Conservation (phyloP, 2,797 vertebrate species). For the Manis crassicaudata region DNA sequence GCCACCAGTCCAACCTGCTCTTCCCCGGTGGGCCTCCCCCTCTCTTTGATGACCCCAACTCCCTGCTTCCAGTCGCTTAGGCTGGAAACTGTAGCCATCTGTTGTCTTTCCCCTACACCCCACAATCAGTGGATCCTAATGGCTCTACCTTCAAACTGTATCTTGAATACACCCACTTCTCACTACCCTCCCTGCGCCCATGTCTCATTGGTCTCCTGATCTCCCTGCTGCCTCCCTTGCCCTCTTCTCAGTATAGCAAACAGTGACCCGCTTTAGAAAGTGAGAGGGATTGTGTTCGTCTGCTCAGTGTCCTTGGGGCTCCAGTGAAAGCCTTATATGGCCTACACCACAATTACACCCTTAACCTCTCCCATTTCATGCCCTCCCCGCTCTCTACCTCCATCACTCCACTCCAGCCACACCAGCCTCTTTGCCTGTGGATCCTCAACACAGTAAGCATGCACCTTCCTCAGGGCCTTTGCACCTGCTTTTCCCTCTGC, state of each 20-base stretch:
- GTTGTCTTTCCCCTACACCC: background rate
- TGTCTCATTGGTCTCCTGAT: rapidly evolving
- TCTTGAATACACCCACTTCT: background rate
- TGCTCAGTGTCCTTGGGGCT: background rate
- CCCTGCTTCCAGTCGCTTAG: background rate
- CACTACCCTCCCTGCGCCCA: background rate
- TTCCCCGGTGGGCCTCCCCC: background rate
- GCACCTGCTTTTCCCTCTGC: background rate
- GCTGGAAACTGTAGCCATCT: background rate
- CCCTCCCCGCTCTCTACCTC: background rate
- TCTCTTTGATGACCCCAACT: background rate
- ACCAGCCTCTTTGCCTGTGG: background rate
- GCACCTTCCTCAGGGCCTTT: background rate
- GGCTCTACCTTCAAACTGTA: background rate
- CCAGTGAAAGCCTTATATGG: background rate
- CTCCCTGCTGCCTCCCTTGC: background rate
- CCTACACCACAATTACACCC: no score
- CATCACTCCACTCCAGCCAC: background rate
- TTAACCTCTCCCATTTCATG: background rate
- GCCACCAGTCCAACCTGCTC: background rate
- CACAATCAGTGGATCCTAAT: rapidly evolving
- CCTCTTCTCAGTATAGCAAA: background rate
- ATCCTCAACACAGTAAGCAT: background rate
- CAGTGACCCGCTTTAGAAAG: background rate
- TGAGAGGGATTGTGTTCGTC: background rate